These are phyloP conservation scores for Trissonchulus latispiculum DNA, from an alignment of 2,888 invertebrate genomes.

Conservation along the genomic window DNA sequence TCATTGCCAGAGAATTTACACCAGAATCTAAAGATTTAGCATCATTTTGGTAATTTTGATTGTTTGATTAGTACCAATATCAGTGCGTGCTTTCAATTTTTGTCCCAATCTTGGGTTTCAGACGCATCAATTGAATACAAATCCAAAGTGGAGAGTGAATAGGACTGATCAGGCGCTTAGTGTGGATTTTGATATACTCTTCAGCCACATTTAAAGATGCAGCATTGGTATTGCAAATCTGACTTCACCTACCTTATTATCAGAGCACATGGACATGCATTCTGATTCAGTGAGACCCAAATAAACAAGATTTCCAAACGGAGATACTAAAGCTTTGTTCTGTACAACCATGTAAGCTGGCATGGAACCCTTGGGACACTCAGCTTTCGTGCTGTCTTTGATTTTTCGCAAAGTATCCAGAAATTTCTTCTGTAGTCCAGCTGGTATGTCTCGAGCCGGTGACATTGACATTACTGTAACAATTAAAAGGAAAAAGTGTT, in stretches of 20 bases:
- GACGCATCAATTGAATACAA: no score
- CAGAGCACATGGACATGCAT: neutral
- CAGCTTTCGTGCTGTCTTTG: neutral
- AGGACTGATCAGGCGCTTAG: neutral
- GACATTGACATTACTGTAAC: no score
- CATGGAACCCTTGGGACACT: neutral
- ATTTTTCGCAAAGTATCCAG: neutral
- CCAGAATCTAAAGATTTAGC: no score
- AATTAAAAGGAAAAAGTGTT: no score
- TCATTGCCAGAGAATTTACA: no score
- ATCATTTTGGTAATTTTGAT: no score
- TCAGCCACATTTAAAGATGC: neutral
- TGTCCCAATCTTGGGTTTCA: no score
- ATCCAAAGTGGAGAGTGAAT: no score
- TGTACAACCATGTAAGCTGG: neutral
- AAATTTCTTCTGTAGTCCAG: neutral
- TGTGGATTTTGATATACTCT: neutral
- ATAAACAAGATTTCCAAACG: conserved; percentile 4
- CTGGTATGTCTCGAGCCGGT: neutral
- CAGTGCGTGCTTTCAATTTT: no score
- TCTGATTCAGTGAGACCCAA: neutral
- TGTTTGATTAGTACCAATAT: no score
- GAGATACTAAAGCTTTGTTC: conserved; percentile 2
- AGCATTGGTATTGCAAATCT: no score
- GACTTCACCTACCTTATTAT: no score